A percentile compares a stretch with the other conserved stretches of the same genome.
These are phyloP conservation scores for Turnix velox DNA, from an alignment of 2,113 vertebrate species.

Conservation along the genomic window DNA sequence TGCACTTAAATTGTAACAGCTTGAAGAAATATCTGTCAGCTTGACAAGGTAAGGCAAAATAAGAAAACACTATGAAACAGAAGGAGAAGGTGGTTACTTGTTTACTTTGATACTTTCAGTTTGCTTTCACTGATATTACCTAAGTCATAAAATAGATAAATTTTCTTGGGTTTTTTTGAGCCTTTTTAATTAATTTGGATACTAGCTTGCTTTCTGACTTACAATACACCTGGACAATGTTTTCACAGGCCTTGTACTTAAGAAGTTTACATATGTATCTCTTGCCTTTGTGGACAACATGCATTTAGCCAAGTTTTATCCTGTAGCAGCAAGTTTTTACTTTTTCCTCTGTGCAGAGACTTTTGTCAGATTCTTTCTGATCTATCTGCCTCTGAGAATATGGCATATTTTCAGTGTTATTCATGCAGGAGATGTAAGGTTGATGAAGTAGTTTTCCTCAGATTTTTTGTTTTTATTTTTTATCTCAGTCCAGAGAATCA, in stretches of 20 bases:
- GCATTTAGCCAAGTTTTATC: background rate
- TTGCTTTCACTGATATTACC: background rate
- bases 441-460: background rate
- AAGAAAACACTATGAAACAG: background rate
- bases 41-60: background rate
- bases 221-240: background rate
- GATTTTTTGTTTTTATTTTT: background rate
- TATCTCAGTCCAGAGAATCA: background rate
- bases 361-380: background rate
- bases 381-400: no score
- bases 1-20: background rate
- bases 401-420: background rate
- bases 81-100: background rate
- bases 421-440: background rate
- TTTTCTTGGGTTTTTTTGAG: background rate
- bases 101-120: background rate
- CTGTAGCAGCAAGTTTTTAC: background rate
- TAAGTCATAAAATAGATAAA: background rate
- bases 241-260: background rate
- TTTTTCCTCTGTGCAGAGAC: background rate
- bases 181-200: background rate
- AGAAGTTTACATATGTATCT: background rate
- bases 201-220: background rate
- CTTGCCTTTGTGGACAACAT: background rate
- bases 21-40: background rate